phyloP scores from a whole-genome alignment of 1,140 invertebrate genomes.

The Ooceraea biroi region DNA sequence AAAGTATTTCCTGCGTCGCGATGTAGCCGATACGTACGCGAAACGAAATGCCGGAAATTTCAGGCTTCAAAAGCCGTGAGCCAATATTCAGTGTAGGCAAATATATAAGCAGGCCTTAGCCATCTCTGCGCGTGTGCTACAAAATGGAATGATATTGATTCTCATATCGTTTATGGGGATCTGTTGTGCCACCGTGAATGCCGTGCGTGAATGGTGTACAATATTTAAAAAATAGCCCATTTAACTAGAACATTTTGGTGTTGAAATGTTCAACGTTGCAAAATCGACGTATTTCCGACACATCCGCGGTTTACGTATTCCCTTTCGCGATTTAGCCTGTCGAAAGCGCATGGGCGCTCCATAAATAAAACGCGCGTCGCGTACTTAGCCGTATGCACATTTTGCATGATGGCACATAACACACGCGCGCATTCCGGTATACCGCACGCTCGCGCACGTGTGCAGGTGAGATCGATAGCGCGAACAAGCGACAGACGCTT shows the following conservation, averaged over 20 bases:
- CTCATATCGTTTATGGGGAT: not conserved
- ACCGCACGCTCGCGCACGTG: not conserved
- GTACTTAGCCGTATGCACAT: not conserved
- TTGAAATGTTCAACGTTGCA: too few relatives aligned
- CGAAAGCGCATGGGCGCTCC: not conserved
- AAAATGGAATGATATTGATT: constrained; percentile 26
- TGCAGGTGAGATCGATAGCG: constrained; percentile 39
- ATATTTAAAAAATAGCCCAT: too few relatives aligned
- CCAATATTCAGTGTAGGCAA: constrained; percentile 30
- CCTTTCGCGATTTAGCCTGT: not conserved
- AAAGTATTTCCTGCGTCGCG: not conserved
- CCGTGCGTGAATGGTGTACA: not conserved
- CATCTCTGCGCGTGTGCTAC: not conserved
- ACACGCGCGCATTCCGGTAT: not conserved
- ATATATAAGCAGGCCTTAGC: constrained; percentile 22
- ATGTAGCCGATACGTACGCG: not conserved
- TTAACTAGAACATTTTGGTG: too few relatives aligned
- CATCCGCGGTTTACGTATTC: not conserved
- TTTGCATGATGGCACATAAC: not conserved
- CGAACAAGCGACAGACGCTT: not conserved
- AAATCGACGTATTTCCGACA: not conserved
- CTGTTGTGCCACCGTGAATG: too few relatives aligned
- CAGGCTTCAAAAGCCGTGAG: constrained; percentile 4
- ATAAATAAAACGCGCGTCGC: constrained; percentile 29
- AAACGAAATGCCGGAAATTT: constrained; percentile 35